These are phyloP conservation scores for Lamproptera curius DNA, from an alignment of 2,888 invertebrate species.

Conservation along the genomic window DNA sequence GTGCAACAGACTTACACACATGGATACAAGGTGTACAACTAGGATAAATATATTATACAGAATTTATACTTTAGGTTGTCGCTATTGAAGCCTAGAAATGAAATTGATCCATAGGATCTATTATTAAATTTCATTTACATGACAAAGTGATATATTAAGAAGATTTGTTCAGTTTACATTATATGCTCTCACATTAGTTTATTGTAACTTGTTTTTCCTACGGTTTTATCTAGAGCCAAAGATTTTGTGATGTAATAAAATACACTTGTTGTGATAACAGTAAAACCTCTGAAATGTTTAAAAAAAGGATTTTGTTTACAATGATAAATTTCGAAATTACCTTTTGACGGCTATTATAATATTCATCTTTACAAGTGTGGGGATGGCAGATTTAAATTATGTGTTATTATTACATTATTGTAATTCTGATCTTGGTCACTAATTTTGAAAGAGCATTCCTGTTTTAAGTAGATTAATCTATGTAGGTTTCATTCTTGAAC, in stretches of 20 bases:
- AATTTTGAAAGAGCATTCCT: constrained; percentile 13
- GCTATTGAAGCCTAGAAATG: constrained; percentile 22
- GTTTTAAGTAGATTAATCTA: constrained; percentile 4
- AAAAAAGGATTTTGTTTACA: too few relatives aligned
- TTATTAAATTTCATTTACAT: constrained; percentile 30
- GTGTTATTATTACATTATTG: too few relatives aligned
- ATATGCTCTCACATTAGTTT: constrained; percentile 21
- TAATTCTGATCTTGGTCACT: too few relatives aligned
- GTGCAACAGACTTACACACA: constrained; percentile 88
- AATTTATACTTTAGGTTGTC: constrained; percentile 19
- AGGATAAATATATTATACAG: constrained; percentile 36
- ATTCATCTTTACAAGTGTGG: too few relatives aligned
- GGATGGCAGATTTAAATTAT: too few relatives aligned
- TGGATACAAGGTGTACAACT: constrained; percentile 94
- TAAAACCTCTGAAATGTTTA: too few relatives aligned
- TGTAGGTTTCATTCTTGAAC: too few relatives aligned
- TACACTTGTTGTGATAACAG: constrained; percentile 1
- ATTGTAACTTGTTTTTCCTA: constrained; percentile 9
- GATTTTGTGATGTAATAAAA: constrained; percentile 17
- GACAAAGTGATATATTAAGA: constrained; percentile 21
- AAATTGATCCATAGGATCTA: constrained; percentile 27
- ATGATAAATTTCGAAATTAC: too few relatives aligned
- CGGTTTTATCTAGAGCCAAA: constrained; percentile 15
- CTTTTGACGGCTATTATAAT: too few relatives aligned
- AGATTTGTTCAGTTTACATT: constrained; percentile 19